Conservation (phyloP, 2,113 vertebrate species). For the Platichthys flesus region DNA sequence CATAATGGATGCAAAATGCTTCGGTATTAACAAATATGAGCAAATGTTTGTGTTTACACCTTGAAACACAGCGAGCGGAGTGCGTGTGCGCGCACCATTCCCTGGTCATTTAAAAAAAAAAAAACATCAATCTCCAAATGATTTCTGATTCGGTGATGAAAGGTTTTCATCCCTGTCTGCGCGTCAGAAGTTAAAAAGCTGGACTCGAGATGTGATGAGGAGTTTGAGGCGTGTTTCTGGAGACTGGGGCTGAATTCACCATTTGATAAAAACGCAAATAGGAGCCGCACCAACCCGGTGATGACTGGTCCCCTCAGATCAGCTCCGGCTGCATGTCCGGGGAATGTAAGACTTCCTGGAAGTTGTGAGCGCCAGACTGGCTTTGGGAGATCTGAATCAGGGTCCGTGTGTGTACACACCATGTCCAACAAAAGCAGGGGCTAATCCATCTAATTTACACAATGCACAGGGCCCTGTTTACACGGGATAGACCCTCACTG, state of each 20-base stretch:
- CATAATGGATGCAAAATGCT: slow-evolving; percentile 44
- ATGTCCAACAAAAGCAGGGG: slow-evolving; percentile 75
- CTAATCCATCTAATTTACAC: slow-evolving; percentile 83
- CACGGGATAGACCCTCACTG: slow-evolving; percentile 76
- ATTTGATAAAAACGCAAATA: not conserved
- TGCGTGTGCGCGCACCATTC: slow-evolving; percentile 4
- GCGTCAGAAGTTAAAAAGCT: not conserved
- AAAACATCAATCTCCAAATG: slow-evolving; percentile 1
- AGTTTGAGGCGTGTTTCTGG: slow-evolving; percentile 7
- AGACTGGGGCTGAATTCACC: slow-evolving; percentile 2
- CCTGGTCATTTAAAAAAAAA: slow-evolving; percentile 7
- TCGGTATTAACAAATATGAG: slow-evolving; percentile 35
- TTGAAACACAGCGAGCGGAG: slow-evolving; percentile 29
- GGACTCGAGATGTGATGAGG: not conserved
- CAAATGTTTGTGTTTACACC: slow-evolving; percentile 55
- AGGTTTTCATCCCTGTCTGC: not conserved
- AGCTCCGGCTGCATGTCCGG: slow-evolving; percentile 49
- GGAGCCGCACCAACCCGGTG: slow-evolving; percentile 18
- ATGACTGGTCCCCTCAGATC: slow-evolving; percentile 44
- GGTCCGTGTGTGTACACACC: slow-evolving; percentile 77
- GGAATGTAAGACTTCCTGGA: slow-evolving; percentile 73
- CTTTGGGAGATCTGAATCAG: slow-evolving; percentile 75
- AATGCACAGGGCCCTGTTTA: slow-evolving; percentile 81
- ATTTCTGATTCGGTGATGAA: slow-evolving; percentile 19
- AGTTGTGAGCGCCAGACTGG: slow-evolving; percentile 69